A percentile compares a stretch with the other conserved stretches of the same genome.
Conservation (phyloP, 2,888 invertebrate genomes). For the Malthinus flaveolus region DNA sequence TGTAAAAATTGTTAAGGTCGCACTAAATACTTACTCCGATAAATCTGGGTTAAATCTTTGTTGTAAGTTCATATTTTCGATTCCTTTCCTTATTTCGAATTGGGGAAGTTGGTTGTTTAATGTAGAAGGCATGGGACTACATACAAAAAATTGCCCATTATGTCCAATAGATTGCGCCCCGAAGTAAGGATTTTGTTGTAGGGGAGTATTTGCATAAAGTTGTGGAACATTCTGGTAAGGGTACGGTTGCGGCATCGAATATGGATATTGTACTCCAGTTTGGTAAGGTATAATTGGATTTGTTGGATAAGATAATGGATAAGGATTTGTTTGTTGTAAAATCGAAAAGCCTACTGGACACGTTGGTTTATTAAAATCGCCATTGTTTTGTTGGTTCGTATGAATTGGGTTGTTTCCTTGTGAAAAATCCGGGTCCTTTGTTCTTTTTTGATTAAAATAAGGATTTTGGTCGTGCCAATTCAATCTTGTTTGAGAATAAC, state of each 20-base stretch:
- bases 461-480: background rate
- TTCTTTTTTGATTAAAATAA: background rate
- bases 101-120: background rate
- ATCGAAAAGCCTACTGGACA: conserved; percentile 38
- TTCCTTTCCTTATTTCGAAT: conserved; percentile 7
- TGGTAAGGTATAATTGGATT: background rate
- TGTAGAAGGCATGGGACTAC: background rate
- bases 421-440: background rate
- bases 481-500: no score
- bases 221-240: background rate
- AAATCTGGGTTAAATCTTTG: no score
- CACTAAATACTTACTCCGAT: no score
- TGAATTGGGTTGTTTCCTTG: background rate
- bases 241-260: background rate
- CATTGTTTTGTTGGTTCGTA: background rate
- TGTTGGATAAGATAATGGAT: conserved; percentile 21
- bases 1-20: background rate
- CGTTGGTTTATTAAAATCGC: background rate
- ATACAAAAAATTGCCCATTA: background rate
- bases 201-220: background rate
- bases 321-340: conserved; percentile 32
- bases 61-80: no score
- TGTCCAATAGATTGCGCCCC: background rate
- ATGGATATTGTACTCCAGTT: background rate
- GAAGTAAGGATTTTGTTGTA: background rate